phyloP scores from a whole-genome alignment of 2,113 vertebrate genomes.

The Brienomyrus brachyistius region DNA sequence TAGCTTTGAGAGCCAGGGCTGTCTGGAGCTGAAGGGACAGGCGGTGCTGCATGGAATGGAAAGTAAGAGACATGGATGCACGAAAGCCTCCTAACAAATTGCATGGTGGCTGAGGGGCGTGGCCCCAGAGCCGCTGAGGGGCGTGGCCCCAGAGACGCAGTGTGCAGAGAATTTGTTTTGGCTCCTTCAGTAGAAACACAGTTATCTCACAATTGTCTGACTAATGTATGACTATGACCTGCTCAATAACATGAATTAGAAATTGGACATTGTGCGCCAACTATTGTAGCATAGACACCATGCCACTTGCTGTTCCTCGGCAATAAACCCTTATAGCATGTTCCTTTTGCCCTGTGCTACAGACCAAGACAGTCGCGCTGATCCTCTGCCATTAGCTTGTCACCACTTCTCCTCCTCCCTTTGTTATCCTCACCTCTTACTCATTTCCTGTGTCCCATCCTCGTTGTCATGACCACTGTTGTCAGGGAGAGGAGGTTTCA shows the following conservation, averaged over 20 bases:
- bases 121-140: too few relatives aligned
- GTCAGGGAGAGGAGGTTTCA: conserved; percentile 45
- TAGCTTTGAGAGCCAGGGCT: background rate
- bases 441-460: conserved; percentile 46
- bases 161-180: background rate
- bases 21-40: background rate
- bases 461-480: conserved; percentile 63
- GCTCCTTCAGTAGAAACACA: background rate
- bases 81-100: background rate
- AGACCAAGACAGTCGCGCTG: background rate
- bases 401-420: background rate
- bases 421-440: conserved; percentile 16
- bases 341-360: background rate
- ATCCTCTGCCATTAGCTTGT: background rate
- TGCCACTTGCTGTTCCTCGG: background rate
- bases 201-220: background rate
- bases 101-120: background rate
- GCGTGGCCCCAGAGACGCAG: too few relatives aligned
- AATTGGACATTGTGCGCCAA: background rate
- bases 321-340: background rate
- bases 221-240: background rate
- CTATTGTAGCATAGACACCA: background rate
- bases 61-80: background rate
- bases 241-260: background rate
- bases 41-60: background rate